Evolutionary conservation across 2,888 invertebrate species (phyloP).

Genomic region (Anthophora plumipes): DNA sequence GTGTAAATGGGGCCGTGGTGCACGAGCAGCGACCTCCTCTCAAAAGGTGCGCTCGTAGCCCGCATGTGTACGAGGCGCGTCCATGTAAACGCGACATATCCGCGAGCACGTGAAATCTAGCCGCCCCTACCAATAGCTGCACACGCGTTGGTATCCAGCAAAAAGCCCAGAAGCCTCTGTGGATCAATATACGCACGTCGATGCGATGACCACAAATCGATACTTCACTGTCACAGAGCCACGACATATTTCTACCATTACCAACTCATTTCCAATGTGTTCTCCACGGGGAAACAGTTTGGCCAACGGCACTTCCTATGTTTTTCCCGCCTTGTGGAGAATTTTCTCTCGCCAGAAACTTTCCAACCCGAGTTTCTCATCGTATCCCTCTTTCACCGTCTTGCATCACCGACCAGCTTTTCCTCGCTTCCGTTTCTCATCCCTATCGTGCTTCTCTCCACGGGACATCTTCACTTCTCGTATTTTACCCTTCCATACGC

Average conservation of each 20-base stretch:
- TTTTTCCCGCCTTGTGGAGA: background rate
- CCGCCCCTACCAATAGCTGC: background rate
- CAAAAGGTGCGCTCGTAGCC: constrained; percentile 34
- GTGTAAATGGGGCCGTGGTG: constrained; percentile 48
- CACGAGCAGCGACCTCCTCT: constrained; percentile 5
- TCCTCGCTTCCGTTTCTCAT: constrained; percentile 5
- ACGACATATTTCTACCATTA: constrained; percentile 41
- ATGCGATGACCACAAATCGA: constrained; percentile 54
- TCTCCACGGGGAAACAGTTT: background rate
- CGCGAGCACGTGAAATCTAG: constrained; percentile 31
- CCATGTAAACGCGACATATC: constrained; percentile 29
- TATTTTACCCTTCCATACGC: constrained; percentile 39
- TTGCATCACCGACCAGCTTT: constrained; percentile 7
- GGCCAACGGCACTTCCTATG: background rate
- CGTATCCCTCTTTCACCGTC: background rate
- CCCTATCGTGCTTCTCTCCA: background rate
- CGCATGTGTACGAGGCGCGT: background rate
- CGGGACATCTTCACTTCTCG: constrained; percentile 11
- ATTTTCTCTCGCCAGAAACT: constrained; percentile 9
- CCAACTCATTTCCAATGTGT: constrained; percentile 29
- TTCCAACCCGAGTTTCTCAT: background rate
- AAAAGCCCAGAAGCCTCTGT: constrained; percentile 15
- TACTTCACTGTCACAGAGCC: constrained; percentile 39
- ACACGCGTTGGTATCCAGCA: constrained; percentile 19
- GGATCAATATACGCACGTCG: constrained; percentile 37